Evolutionary conservation across 1,140 invertebrate species (phyloP).

Genomic region (Zaprionus lachaisei): DNA sequence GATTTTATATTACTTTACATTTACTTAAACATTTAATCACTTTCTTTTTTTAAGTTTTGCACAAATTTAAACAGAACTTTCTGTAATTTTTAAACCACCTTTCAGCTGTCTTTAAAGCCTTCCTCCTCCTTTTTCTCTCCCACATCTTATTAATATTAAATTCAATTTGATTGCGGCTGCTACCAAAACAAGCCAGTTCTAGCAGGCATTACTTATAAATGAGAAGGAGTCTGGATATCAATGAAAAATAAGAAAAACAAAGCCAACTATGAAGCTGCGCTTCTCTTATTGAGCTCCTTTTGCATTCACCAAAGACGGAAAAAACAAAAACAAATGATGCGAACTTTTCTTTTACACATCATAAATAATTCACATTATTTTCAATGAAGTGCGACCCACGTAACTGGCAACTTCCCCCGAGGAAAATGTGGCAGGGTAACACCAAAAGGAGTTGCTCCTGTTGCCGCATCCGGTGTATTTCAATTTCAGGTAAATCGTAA

Average conservation of each 20-base stretch:
- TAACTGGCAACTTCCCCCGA: slow-evolving; percentile 21
- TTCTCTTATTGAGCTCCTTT: slow-evolving; percentile 1
- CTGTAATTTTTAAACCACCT: background rate
- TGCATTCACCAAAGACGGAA: slow-evolving; percentile 3
- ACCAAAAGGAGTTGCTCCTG: slow-evolving; percentile 15
- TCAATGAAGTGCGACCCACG: slow-evolving; percentile 42
- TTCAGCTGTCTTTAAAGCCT: background rate
- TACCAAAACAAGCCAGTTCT: slow-evolving; percentile 16
- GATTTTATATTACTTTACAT: no score
- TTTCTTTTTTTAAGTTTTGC: no score
- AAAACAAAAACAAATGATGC: slow-evolving; percentile 48
- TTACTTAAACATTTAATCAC: no score
- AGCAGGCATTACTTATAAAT: slow-evolving; percentile 18
- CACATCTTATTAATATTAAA: slow-evolving; percentile 69
- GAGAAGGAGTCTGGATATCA: slow-evolving; percentile 7
- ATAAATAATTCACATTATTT: slow-evolving; percentile 75
- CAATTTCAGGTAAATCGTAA: slow-evolving; percentile 16
- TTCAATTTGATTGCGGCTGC: slow-evolving; percentile 74
- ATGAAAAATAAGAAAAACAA: background rate
- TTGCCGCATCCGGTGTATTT: slow-evolving; percentile 14
- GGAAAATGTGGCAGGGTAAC: background rate
- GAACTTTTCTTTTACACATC: slow-evolving; percentile 53
- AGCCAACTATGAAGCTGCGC: slow-evolving; percentile 25
- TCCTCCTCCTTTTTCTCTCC: background rate
- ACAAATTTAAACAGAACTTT: background rate